Evolutionary conservation across 2,113 vertebrate species (phyloP).

Genomic region (Mus musculus): GRCm39 chr7:98155501-98156000

Average conservation of each 20-base stretch:
- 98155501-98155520: neutral
- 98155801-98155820: neutral
- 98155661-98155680: neutral
- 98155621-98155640: neutral
- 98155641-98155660: neutral
- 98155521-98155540: neutral
- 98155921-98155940: neutral
- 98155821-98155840: neutral
- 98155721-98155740: slow-evolving; percentile 2
- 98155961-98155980: neutral
- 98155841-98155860: neutral
- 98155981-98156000: neutral
- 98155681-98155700: neutral
- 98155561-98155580: neutral
- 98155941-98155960: neutral
- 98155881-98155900: neutral
- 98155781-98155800: neutral
- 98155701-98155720: neutral
- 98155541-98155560: neutral
- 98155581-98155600: neutral
- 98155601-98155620: neutral
- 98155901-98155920: neutral
- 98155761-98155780: neutral
- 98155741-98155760: neutral
- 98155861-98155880: neutral